Conservation (phyloP, 2,113 vertebrate species). For the Rhinolophus sinicus region DNA sequence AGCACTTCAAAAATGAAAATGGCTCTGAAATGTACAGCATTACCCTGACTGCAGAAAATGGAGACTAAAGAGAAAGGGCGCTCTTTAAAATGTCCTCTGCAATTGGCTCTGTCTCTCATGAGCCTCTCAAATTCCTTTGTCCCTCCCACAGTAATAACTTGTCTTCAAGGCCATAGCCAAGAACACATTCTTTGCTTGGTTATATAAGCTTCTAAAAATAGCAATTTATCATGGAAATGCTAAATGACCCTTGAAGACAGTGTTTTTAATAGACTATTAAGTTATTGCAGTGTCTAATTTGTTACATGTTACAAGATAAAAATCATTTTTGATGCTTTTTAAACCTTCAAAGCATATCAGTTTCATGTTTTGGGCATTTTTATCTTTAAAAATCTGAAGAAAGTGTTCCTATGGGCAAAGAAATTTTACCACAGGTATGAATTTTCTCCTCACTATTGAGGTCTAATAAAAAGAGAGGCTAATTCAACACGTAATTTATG, state of each 20-base stretch:
- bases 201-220: conserved; percentile 76
- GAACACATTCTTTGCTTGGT: conserved; percentile 71
- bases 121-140: conserved; percentile 63
- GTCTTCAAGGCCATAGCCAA: conserved; percentile 58
- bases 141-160: conserved; percentile 59
- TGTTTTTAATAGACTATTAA: conserved; percentile 49
- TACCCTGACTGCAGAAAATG: conserved; percentile 56
- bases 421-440: conserved; percentile 35
- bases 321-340: conserved; percentile 43
- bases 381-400: conserved; percentile 26
- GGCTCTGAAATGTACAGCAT: conserved; percentile 13
- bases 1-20: conserved; percentile 68
- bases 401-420: conserved; percentile 37
- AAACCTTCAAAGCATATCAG: conserved; percentile 43
- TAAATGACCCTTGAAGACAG: conserved; percentile 67
- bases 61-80: not conserved
- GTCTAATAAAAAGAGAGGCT: conserved; percentile 36
- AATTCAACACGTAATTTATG: conserved; percentile 61
- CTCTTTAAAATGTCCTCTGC: not conserved
- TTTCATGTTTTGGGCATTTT: conserved; percentile 33
- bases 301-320: conserved; percentile 42
- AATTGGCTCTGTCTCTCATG: not conserved
- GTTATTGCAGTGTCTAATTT: conserved; percentile 42
- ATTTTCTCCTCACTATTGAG: conserved; percentile 60
- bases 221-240: conserved; percentile 63